phyloP scores from a whole-genome alignment of 2,797 vertebrate genomes.

The Triplophysa bombifrons region DNA sequence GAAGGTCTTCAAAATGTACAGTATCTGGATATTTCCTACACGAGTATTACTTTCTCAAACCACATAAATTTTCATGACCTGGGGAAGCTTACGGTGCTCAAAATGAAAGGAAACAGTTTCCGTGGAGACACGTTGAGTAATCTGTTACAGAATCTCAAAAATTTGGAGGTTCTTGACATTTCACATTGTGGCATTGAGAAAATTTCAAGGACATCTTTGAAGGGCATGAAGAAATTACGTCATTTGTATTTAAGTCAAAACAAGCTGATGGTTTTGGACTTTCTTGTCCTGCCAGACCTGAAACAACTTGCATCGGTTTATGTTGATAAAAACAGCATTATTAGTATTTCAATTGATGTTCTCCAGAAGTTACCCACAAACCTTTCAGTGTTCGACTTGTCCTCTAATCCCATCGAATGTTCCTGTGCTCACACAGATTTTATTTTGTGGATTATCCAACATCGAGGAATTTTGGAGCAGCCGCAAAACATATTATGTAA shows the following conservation, averaged over 20 bases:
- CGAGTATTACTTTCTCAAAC: constrained; percentile 30
- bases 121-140: neutral
- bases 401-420: constrained; percentile 50
- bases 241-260: constrained; percentile 52
- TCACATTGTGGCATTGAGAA: constrained; percentile 66
- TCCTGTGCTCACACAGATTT: constrained; percentile 69
- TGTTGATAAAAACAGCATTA: constrained; percentile 43
- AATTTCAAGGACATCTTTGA: constrained; percentile 55
- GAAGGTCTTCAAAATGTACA: constrained; percentile 35
- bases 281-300: constrained; percentile 37
- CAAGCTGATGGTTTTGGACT: constrained; percentile 43
- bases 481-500: constrained; percentile 66
- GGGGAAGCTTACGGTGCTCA: constrained; percentile 45
- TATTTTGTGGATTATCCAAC: constrained; percentile 72
- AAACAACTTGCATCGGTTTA: constrained; percentile 46
- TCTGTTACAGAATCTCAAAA: constrained; percentile 45
- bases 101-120: constrained; percentile 52
- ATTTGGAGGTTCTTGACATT: constrained; percentile 68
- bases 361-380: constrained; percentile 53
- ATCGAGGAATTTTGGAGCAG: constrained; percentile 62
- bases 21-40: constrained; percentile 52
- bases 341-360: constrained; percentile 12
- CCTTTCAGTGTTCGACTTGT: constrained; percentile 59
- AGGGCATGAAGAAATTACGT: constrained; percentile 12
- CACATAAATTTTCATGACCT: constrained; percentile 13